Conservation (phyloP, 2,113 vertebrate genomes). For the Castor canadensis region DNA sequence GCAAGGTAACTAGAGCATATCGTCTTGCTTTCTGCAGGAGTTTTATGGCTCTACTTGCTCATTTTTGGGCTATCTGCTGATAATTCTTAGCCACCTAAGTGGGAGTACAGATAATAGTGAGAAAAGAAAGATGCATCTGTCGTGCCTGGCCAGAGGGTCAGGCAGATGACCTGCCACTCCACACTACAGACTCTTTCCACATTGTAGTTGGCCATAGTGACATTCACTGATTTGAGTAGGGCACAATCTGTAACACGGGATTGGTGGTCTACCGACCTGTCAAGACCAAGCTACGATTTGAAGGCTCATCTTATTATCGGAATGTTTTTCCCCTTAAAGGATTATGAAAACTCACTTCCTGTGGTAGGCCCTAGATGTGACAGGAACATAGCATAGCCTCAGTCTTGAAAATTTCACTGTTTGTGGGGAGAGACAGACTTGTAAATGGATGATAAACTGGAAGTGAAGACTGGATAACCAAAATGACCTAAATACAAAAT, state of each 20-base stretch:
- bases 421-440: neutral
- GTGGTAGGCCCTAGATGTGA: neutral
- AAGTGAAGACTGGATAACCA: no score
- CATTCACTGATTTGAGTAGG: neutral
- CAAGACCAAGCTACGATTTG: neutral
- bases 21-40: neutral
- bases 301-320: neutral
- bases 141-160: neutral
- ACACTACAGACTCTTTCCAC: neutral
- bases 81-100: neutral
- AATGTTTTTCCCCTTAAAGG: no score
- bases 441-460: neutral
- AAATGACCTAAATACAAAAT: no score
- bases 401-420: neutral
- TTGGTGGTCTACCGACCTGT: neutral
- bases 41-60: neutral
- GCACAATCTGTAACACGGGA: neutral
- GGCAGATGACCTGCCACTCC: rapidly evolving
- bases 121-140: no score
- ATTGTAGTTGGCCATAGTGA: rapidly evolving
- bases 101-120: neutral
- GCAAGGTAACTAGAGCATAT: neutral
- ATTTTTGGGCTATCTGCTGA: neutral
- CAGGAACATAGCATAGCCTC: neutral
- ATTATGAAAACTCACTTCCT: no score